Percentiles rank a stretch among this genome's conserved stretches.
Evolutionary conservation across 2,113 vertebrate species (phyloP).

Genomic region (Rousettus leschenaultii): DNA sequence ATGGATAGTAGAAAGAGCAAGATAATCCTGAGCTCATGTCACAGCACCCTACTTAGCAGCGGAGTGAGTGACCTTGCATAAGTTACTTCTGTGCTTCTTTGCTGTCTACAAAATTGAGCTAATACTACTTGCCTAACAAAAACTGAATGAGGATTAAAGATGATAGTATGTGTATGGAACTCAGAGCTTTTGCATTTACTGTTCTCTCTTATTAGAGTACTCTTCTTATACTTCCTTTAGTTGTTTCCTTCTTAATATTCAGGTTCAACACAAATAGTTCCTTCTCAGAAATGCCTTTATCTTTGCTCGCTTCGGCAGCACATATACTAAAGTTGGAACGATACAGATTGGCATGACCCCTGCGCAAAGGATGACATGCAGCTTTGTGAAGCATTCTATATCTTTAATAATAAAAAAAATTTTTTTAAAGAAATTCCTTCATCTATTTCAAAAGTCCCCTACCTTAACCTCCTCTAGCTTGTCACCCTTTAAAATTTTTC

Average conservation of each 20-base stretch:
- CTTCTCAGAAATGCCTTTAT: neutral
- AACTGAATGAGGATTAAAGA: neutral
- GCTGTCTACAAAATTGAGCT: neutral
- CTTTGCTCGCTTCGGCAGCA: too few relatives aligned
- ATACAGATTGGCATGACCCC: too few relatives aligned
- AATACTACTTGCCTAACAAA: neutral
- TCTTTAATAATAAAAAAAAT: too few relatives aligned
- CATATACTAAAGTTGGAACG: too few relatives aligned
- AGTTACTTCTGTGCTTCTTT: neutral
- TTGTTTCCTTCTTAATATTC: neutral
- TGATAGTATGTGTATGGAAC: neutral
- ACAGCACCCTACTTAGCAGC: neutral
- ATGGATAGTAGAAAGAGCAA: neutral
- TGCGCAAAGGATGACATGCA: too few relatives aligned
- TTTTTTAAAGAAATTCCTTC: too few relatives aligned
- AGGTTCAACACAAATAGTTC: neutral
- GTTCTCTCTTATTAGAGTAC: neutral
- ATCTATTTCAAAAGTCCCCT: neutral
- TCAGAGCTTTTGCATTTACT: neutral
- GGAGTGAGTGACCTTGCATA: neutral
- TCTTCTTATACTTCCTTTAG: neutral
- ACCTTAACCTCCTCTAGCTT: neutral
- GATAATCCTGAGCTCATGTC: neutral
- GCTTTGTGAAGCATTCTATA: too few relatives aligned
- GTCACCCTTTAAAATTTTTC: neutral